These are phyloP conservation scores for Hoplostethus atlanticus DNA, from an alignment of 2,797 vertebrate genomes.

Conservation along the genomic window DNA sequence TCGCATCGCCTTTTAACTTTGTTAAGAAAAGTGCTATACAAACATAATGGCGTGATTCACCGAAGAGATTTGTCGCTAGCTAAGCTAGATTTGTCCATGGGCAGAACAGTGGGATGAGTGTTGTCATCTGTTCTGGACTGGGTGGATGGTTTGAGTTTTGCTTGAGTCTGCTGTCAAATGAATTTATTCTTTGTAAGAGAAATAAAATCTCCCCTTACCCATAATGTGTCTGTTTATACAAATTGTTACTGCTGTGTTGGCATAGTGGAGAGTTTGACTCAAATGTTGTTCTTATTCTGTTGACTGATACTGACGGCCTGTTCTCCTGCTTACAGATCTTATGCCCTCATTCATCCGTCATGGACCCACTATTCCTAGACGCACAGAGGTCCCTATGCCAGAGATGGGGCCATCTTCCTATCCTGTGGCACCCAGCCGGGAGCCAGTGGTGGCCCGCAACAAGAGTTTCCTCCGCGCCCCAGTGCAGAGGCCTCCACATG, in stretches of 20 bases:
- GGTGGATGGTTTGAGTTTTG: neutral
- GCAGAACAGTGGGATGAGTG: neutral
- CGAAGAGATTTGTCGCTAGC: constrained; percentile 1
- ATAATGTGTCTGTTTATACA: no score
- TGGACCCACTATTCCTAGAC: constrained; percentile 95
- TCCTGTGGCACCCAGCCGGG: constrained; percentile 74
- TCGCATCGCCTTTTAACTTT: no score
- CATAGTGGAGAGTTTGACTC: no score
- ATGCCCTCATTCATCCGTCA: constrained; percentile 99
- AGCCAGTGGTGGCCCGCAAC: constrained; percentile 87
- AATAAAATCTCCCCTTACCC: no score
- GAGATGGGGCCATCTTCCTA: constrained; percentile 83
- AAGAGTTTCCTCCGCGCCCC: constrained; percentile 92
- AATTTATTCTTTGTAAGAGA: no score
- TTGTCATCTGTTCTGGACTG: constrained; percentile 15
- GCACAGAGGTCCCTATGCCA: constrained; percentile 90
- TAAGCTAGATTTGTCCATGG: neutral
- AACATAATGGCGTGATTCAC: neutral
- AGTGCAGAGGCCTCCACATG: constrained; percentile 89
- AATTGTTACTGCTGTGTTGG: no score
- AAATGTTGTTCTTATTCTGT: neutral
- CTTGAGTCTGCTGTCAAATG: no score
- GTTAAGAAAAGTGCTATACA: no score
- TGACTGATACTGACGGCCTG: constrained; percentile 6
- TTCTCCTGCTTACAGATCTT: constrained; percentile 85